Evolutionary conservation across 2,888 invertebrate genomes (phyloP).

Genomic region (Ophion ventricosus): DNA sequence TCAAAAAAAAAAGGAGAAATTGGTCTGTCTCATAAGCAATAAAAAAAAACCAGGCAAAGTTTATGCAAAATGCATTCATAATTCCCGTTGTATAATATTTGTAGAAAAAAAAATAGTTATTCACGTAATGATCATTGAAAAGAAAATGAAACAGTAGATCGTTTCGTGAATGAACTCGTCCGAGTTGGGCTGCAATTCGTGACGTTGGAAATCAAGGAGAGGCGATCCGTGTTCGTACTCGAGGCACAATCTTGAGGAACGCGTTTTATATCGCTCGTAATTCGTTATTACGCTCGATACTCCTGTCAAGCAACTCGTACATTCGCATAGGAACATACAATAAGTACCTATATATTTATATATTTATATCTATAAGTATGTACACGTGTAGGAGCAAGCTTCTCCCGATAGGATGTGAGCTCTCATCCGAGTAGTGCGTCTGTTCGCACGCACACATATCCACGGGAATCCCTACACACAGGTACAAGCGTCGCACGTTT

Average conservation of each 20-base stretch:
- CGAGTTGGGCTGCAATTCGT: slow-evolving; percentile 4
- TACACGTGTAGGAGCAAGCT: slow-evolving; percentile 19
- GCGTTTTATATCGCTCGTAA: slow-evolving; percentile 62
- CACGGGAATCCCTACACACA: slow-evolving; percentile 13
- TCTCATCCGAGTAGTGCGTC: slow-evolving; percentile 12
- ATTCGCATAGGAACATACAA: not conserved
- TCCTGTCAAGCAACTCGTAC: slow-evolving; percentile 48
- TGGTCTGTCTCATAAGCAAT: no score
- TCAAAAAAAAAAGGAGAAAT: no score
- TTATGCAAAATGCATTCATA: no score
- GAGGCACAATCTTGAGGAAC: slow-evolving; percentile 51
- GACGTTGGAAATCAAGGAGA: slow-evolving; percentile 37
- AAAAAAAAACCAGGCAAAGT: no score
- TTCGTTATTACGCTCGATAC: slow-evolving; percentile 65
- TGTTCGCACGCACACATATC: not conserved
- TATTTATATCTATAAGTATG: slow-evolving; percentile 1
- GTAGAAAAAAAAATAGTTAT: not conserved
- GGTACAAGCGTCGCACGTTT: slow-evolving; percentile 9
- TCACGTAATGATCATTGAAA: not conserved
- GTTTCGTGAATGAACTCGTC: slow-evolving; percentile 54
- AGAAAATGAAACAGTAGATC: not conserved
- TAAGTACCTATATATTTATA: not conserved
- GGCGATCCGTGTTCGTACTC: slow-evolving; percentile 13
- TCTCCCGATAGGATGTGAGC: slow-evolving; percentile 11
- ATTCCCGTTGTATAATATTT: no score